Percentiles rank a stretch among this genome's conserved stretches.
phyloP scores from a whole-genome alignment of 1,140 invertebrate genomes.

The Aphis craccivora region DNA sequence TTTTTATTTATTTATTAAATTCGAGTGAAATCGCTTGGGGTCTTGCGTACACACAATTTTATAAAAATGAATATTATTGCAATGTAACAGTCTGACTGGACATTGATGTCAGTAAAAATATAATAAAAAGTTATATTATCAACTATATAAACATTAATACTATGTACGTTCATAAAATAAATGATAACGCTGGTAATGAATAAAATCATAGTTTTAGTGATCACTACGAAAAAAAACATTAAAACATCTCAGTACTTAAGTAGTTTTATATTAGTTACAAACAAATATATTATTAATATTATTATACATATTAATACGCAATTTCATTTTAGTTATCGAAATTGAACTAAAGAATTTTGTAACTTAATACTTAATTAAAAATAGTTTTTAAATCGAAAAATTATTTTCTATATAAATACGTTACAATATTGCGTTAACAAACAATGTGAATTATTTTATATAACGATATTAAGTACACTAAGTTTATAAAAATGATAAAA shows the following conservation, averaged over 20 bases:
- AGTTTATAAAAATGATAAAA: neutral
- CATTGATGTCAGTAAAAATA: neutral
- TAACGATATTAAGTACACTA: no score
- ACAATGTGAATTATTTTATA: no score
- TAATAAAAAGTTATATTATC: no score
- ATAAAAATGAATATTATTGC: constrained; percentile 5
- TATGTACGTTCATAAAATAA: neutral
- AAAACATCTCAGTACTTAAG: neutral
- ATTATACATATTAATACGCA: neutral
- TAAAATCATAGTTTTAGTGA: neutral
- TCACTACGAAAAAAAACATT: neutral
- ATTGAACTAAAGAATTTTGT: no score
- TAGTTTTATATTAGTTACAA: neutral
- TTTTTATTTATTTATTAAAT: neutral
- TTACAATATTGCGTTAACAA: no score
- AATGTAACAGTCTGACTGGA: neutral
- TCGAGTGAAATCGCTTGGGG: neutral
- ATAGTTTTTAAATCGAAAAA: no score
- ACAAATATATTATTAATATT: neutral
- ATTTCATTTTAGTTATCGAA: neutral
- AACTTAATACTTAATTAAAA: no score
- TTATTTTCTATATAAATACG: no score
- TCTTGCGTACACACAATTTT: neutral
- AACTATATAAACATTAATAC: neutral
- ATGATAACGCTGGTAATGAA: neutral